Conservation (phyloP, 2,888 invertebrate species). For the Rapana venosa region DNA sequence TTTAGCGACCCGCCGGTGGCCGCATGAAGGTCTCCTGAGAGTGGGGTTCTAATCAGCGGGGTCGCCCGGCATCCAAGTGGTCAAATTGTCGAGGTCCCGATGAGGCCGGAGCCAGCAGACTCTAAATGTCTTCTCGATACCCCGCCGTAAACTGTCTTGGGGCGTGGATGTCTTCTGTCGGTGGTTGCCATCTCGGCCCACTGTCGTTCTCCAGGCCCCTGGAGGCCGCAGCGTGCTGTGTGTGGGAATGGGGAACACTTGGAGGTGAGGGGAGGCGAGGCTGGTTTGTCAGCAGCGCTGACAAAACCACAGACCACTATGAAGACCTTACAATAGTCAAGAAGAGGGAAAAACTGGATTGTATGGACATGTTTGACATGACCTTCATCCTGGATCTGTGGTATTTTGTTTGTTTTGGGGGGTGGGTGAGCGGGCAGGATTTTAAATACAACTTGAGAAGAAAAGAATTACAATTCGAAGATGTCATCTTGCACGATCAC, state of each 20-base stretch:
- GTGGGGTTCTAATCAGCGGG: constrained; percentile 41
- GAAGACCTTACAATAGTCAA: too few species aligned
- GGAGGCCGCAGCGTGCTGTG: neutral
- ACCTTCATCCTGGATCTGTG: too few species aligned
- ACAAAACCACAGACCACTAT: too few species aligned
- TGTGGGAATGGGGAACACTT: neutral
- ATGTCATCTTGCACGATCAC: too few species aligned
- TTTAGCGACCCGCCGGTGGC: neutral
- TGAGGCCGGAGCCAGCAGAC: constrained; percentile 40
- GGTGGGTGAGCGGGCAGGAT: too few species aligned
- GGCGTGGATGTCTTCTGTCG: constrained; percentile 38
- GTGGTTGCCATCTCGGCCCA: neutral
- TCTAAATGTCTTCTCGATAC: constrained; percentile 45
- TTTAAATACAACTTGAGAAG: too few species aligned
- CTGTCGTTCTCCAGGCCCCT: neutral
- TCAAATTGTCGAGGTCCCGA: constrained; percentile 37
- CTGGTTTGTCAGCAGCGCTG: too few species aligned
- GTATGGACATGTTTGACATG: too few species aligned
- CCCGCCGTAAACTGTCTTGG: constrained; percentile 27
- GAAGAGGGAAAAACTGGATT: too few species aligned
- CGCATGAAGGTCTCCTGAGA: constrained; percentile 11
- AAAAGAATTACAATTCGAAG: too few species aligned
- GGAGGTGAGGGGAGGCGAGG: neutral
- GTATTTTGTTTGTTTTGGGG: too few species aligned
- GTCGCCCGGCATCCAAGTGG: constrained; percentile 34